Base-by-base conservation (phyloP, 2,888 invertebrate genomes). In the Ametastegia equiseti region DNA sequence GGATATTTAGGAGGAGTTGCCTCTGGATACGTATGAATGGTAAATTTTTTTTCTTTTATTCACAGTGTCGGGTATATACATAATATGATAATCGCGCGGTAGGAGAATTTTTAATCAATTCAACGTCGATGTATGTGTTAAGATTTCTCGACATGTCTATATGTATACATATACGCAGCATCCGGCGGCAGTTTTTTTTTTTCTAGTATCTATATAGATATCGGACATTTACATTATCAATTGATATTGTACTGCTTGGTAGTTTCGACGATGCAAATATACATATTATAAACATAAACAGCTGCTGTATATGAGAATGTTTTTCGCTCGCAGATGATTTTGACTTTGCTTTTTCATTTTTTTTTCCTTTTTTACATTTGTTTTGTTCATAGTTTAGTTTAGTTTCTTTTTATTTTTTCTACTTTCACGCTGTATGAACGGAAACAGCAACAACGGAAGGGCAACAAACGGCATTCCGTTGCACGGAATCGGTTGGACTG, bases 401-500 rank as follows among this genome's bases (percentile, higher is more conserved):
- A 15, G 19, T 45, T 7, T 15, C 27, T 69, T 45, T 45, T 27
- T 23, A 50, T 54, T 54, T 30, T 19, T 54, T 54, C 54, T 27
- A 23, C 19, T 50, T 75, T 54, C n/a, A 30, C 71, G 71, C 75
- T 36, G 75, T 54, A 33, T 50, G 42, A 78, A 78, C 63, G 78
- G 78, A 78, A 78, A 78, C 30, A 30, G 60, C 78, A n/a, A n/a
- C n/a, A n/a, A 54, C 75, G 75, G 75, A 75, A 75, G 75, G 45
- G 54, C 75, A 75, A 75, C 75, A 75, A 75, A 75, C 75, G 50
- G 75, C 75, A 75, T 75, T 75, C 75, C 75, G 50, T 23, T 13
- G 71, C 30, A 71, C 23, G 71, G 71, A 71, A 71, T 71, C 71
- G 71, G 45, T 13, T 15, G n/a, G 42, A 11, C 7, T 13, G 71